Conservation (phyloP, 2,888 invertebrate species). For the Chalcis sispes region DNA sequence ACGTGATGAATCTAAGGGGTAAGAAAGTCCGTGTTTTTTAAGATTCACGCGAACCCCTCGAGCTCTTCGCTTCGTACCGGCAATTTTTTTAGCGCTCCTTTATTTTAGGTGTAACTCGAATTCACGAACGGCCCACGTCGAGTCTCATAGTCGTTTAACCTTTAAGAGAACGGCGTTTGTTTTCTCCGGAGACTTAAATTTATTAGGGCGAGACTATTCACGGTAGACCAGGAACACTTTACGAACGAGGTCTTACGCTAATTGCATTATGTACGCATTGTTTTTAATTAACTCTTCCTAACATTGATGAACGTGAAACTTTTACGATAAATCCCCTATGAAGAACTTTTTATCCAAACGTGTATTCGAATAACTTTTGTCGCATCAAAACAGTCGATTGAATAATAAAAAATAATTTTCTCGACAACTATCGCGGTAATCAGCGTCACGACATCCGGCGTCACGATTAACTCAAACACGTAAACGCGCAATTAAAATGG, state of each 20-base stretch:
- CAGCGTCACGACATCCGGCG: too few species aligned
- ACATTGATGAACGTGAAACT: too few species aligned
- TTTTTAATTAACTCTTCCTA: conserved; percentile 13
- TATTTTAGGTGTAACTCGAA: conserved; percentile 20
- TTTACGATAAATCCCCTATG: too few species aligned
- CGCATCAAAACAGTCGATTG: too few species aligned
- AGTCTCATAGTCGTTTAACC: conserved; percentile 2
- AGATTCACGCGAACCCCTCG: conserved; percentile 7
- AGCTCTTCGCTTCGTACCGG: neutral
- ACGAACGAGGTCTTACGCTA: neutral
- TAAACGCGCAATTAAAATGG: conserved; percentile 1
- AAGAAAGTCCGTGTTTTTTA: neutral
- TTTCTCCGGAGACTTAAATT: neutral
- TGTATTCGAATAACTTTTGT: too few species aligned
- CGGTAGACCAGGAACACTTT: conserved; percentile 19
- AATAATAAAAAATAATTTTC: too few species aligned
- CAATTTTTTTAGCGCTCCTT: neutral
- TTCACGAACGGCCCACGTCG: conserved; percentile 16
- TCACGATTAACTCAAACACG: too few species aligned
- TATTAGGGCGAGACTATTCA: conserved; percentile 13
- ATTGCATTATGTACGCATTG: conserved; percentile 12
- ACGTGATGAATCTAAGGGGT: conserved; percentile 14
- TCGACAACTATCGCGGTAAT: too few species aligned
- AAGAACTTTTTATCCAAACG: too few species aligned
- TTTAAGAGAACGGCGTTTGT: neutral